phyloP scores from a whole-genome alignment of 2,797 vertebrate genomes.

The Lepilemur ruficaudatus region DNA sequence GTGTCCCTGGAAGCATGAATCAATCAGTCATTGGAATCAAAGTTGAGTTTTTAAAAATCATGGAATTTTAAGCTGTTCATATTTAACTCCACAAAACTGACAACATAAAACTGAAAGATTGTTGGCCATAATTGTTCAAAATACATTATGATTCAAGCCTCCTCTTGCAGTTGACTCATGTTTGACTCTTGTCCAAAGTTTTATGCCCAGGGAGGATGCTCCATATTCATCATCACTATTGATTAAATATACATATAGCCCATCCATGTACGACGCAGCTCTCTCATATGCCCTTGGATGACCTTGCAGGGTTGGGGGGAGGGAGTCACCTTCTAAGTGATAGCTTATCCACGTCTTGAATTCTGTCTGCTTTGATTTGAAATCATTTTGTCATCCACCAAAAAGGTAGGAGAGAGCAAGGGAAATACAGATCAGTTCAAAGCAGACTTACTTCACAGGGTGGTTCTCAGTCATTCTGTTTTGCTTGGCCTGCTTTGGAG shows the following conservation, averaged over 20 bases:
- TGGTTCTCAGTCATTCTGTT: conserved; percentile 51
- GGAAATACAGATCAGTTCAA: background rate
- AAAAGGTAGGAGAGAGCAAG: conserved; percentile 15
- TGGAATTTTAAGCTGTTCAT: background rate
- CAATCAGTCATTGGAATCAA: background rate
- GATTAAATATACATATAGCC: background rate
- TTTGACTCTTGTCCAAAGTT: conserved; percentile 25
- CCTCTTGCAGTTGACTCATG: conserved; percentile 55
- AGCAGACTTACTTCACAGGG: conserved; percentile 59
- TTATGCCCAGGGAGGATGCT: background rate
- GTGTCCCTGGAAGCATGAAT: background rate
- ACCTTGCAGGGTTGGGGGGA: background rate
- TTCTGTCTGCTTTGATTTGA: background rate
- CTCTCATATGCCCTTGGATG: background rate
- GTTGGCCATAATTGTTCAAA: conserved; percentile 51
- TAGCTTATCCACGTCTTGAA: background rate
- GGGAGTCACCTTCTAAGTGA: background rate
- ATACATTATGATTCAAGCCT: conserved; percentile 49
- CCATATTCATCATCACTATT: background rate
- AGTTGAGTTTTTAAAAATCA: background rate
- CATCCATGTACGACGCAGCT: background rate
- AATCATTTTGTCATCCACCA: background rate
- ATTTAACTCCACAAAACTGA: conserved; percentile 41
- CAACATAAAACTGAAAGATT: conserved; percentile 30
- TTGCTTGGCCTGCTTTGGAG: conserved; percentile 53